phyloP scores from a whole-genome alignment of 1,140 invertebrate species.

The Cotesia chilonis region DNA sequence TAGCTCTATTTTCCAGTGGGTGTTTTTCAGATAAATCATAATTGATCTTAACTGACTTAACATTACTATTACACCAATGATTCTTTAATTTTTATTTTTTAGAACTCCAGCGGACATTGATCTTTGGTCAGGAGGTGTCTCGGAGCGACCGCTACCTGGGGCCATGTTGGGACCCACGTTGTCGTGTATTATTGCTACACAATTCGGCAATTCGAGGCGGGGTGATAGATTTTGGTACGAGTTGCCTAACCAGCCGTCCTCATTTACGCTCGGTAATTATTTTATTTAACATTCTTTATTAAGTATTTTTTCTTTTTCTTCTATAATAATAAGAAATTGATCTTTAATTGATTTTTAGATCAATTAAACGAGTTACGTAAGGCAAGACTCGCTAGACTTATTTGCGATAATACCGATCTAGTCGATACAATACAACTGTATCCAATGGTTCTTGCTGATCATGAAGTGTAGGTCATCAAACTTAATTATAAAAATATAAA shows the following conservation, averaged over 20 bases:
- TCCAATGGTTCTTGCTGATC: slow-evolving; percentile 91
- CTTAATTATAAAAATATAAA: slow-evolving; percentile 3
- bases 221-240: slow-evolving; percentile 98
- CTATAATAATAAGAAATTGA: neutral
- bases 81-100: slow-evolving; percentile 40
- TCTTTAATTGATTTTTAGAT: slow-evolving; percentile 65
- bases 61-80: slow-evolving; percentile 2
- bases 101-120: slow-evolving; percentile 88
- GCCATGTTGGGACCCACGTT: slow-evolving; percentile 95
- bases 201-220: slow-evolving; percentile 88
- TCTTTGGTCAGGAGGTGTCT: slow-evolving; percentile 92
- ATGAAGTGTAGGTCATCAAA: slow-evolving; percentile 80
- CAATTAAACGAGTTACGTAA: slow-evolving; percentile 93
- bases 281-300: slow-evolving; percentile 7
- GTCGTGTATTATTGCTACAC: slow-evolving; percentile 94
- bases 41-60: too few species aligned
- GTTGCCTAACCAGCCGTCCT: slow-evolving; percentile 88
- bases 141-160: slow-evolving; percentile 84
- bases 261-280: slow-evolving; percentile 77
- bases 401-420: slow-evolving; percentile 95
- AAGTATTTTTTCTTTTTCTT: neutral
- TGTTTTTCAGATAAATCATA: slow-evolving; percentile 31
- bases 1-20: slow-evolving; percentile 78
- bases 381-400: slow-evolving; percentile 82
- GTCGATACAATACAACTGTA: slow-evolving; percentile 93